Evolutionary conservation across 2,888 invertebrate species (phyloP).

Genomic region (Eueremaeus valkanovi): DNA sequence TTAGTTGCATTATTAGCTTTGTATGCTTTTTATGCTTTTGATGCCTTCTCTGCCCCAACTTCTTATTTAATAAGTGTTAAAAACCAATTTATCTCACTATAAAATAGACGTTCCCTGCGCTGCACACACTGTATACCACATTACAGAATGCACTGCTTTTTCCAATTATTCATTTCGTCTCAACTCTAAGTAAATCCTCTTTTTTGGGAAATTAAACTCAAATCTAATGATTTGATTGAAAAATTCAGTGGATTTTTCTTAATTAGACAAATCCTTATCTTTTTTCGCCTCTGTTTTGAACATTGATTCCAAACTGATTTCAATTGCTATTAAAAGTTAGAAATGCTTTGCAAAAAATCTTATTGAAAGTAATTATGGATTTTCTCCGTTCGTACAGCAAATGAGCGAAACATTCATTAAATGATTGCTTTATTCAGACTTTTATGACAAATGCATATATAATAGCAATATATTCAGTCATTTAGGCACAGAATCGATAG

Average conservation of each 20-base stretch:
- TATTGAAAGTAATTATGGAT: neutral
- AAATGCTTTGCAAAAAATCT: neutral
- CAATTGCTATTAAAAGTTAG: neutral
- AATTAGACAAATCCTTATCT: neutral
- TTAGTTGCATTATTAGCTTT: neutral
- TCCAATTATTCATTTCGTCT: slow-evolving; percentile 2
- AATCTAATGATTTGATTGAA: slow-evolving; percentile 14
- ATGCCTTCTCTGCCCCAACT: neutral
- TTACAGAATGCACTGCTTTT: neutral
- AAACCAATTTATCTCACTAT: slow-evolving; percentile 20
- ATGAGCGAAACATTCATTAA: slow-evolving; percentile 1
- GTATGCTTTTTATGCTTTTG: neutral
- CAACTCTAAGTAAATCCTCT: neutral
- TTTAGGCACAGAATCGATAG: slow-evolving; percentile 5
- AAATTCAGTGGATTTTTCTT: neutral
- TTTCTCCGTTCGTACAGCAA: neutral
- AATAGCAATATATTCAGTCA: slow-evolving; percentile 14
- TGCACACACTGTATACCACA: neutral
- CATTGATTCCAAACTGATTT: neutral
- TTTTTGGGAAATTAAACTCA: neutral
- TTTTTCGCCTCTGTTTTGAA: neutral
- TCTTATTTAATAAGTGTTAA: slow-evolving; percentile 22
- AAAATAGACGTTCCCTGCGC: neutral
- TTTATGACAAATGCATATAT: neutral
- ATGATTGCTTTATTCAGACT: neutral